Evolutionary conservation across 2,113 vertebrate species (phyloP).

Genomic region (Abramis brama): DNA sequence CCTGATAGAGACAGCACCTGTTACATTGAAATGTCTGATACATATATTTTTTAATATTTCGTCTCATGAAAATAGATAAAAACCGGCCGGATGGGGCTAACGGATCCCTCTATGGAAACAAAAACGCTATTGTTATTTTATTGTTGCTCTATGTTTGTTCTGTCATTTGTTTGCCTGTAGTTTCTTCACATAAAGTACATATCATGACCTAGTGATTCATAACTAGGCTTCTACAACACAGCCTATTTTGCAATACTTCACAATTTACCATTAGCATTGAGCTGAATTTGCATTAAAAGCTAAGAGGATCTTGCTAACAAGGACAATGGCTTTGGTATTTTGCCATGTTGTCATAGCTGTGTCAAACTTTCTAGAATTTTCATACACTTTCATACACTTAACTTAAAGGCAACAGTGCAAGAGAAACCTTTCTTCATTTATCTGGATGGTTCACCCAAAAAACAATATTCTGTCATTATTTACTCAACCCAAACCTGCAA

Average conservation of each 20-base stretch:
- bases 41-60: background rate
- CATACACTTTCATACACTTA: background rate
- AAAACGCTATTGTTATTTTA: background rate
- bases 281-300: background rate
- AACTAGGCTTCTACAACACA: slow-evolving; percentile 19
- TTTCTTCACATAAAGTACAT: slow-evolving; percentile 6
- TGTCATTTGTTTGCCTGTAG: background rate
- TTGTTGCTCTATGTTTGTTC: slow-evolving; percentile 3
- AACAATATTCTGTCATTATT: background rate
- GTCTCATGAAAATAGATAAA: background rate
- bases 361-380: background rate
- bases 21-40: background rate
- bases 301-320: background rate
- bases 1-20: background rate
- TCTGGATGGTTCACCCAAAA: background rate
- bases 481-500: background rate
- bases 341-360: background rate
- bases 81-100: background rate
- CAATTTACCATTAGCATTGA: background rate
- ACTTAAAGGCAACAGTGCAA: background rate
- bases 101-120: background rate
- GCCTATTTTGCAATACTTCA: background rate
- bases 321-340: background rate
- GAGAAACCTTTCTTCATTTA: background rate
- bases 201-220: slow-evolving; percentile 10